Conservation (phyloP, 2,113 vertebrate species). For the Emydocephalus ijimae region DNA sequence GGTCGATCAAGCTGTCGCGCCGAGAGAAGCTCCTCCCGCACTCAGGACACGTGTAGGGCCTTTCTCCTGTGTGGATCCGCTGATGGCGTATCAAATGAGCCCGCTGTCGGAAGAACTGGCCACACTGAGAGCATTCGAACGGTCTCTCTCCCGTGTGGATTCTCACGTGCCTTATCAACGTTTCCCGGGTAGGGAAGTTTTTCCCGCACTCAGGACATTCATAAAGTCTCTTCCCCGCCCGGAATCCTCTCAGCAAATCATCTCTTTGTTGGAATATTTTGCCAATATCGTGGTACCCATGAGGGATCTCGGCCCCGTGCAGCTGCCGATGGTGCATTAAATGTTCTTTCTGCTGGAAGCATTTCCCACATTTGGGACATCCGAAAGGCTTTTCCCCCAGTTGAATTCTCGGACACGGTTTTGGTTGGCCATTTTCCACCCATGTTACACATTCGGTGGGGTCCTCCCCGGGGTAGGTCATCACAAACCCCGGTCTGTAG, state of each 20-base stretch:
- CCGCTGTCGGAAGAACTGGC: slow-evolving; percentile 68
- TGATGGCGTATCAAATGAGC: slow-evolving; percentile 60
- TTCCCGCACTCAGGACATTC: slow-evolving; percentile 31
- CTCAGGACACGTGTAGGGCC: slow-evolving; percentile 54
- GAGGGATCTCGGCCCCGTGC: background rate
- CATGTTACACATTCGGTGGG: background rate
- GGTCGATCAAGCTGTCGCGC: slow-evolving; percentile 53
- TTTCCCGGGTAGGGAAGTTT: slow-evolving; percentile 55
- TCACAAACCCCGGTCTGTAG: background rate
- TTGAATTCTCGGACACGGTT: background rate
- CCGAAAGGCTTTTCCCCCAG: background rate
- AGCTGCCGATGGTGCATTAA: background rate
- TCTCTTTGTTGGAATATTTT: background rate
- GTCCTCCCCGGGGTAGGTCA: background rate
- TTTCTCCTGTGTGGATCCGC: slow-evolving; percentile 63
- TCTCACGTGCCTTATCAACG: slow-evolving; percentile 67
- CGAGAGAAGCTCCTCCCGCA: slow-evolving; percentile 31
- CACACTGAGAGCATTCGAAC: slow-evolving; percentile 67
- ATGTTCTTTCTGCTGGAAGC: slow-evolving; percentile 5
- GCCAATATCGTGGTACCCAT: background rate
- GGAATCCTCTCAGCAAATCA: background rate
- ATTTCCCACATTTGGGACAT: background rate
- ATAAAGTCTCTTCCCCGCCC: background rate
- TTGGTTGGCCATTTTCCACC: background rate
- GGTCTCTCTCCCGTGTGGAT: slow-evolving; percentile 69